These are phyloP conservation scores for Rhimphoctona megacephalus DNA, from an alignment of 2,888 invertebrate species.

Conservation along the genomic window DNA sequence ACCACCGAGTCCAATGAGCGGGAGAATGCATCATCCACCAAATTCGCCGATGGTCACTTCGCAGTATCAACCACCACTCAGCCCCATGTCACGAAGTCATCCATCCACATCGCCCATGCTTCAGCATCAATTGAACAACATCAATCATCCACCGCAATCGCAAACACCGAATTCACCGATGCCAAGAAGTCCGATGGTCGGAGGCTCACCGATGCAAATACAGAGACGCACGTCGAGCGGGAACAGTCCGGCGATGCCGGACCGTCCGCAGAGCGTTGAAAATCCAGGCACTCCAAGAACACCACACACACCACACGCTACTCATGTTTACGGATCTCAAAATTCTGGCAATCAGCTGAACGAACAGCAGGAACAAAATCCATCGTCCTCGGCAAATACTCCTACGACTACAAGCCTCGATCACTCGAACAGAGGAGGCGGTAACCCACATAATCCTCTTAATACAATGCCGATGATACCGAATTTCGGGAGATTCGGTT, in stretches of 20 bases:
- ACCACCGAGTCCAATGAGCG: slow-evolving; percentile 84
- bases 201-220: slow-evolving; percentile 85
- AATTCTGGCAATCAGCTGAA: slow-evolving; percentile 72
- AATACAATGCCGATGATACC: slow-evolving; percentile 88
- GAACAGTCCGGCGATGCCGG: slow-evolving; percentile 86
- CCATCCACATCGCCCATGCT: slow-evolving; percentile 85
- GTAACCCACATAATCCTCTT: slow-evolving; percentile 86
- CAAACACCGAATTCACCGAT: slow-evolving; percentile 85
- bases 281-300: slow-evolving; percentile 87
- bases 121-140: slow-evolving; percentile 84
- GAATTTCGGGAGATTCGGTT: slow-evolving; percentile 87
- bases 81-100: slow-evolving; percentile 82
- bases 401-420: slow-evolving; percentile 85
- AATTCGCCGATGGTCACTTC: slow-evolving; percentile 82
- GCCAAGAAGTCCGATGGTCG: slow-evolving; percentile 86
- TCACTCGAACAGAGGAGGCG: slow-evolving; percentile 84
- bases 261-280: slow-evolving; percentile 87
- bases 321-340: slow-evolving; percentile 69
- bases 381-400: slow-evolving; percentile 48
- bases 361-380: slow-evolving; percentile 80
- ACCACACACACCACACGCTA: slow-evolving; percentile 83
- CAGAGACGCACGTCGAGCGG: slow-evolving; percentile 86
- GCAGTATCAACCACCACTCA: slow-evolving; percentile 84
- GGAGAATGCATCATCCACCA: slow-evolving; percentile 81
- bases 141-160: slow-evolving; percentile 85